Percentiles rank a stretch among this genome's conserved stretches.
These are phyloP conservation scores for Euphonia xanthogaster DNA, from an alignment of 2,797 vertebrate species.

Conservation along the genomic window DNA sequence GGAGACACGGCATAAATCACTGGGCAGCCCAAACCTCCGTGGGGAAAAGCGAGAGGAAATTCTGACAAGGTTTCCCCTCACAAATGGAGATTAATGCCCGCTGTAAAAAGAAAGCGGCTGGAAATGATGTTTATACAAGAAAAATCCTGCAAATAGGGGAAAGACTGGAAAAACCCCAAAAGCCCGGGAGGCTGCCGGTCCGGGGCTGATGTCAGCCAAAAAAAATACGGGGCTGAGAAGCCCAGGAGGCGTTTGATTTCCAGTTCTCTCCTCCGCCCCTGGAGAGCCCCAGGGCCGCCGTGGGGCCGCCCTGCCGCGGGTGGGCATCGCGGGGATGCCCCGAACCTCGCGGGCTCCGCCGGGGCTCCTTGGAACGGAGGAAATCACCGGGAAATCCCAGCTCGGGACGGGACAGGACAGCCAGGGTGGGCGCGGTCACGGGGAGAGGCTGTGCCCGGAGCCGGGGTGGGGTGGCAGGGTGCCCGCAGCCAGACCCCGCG, in stretches of 20 bases:
- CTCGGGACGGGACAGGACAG: fast-evolving
- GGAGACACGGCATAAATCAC: not conserved
- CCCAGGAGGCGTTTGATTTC: not conserved
- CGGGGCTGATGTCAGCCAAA: not conserved
- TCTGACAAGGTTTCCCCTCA: not conserved
- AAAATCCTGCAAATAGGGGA: not conserved
- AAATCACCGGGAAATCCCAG: not conserved
- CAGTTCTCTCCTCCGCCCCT: not conserved
- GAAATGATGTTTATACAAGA: not conserved
- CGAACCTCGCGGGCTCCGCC: no score
- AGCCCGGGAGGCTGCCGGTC: not conserved
- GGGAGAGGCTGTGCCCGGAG: fast-evolving
- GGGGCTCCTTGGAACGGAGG: not conserved
- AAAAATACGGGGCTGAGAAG: not conserved
- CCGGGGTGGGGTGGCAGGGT: fast-evolving
- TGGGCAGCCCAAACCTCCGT: not conserved
- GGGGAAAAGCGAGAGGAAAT: not conserved
- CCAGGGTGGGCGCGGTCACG: not conserved
- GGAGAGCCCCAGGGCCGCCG: not conserved
- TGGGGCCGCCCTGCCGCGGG: no score
- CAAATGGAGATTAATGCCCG: slow-evolving; percentile 32
- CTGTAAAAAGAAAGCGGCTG: not conserved
- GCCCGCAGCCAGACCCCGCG: not conserved
- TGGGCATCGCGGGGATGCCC: not conserved
- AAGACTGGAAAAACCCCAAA: not conserved